Evolutionary conservation across 2,113 vertebrate genomes (phyloP), one percentile per base, ranked within the genome.

Genomic region (Muntiacus reevesi): DNA sequence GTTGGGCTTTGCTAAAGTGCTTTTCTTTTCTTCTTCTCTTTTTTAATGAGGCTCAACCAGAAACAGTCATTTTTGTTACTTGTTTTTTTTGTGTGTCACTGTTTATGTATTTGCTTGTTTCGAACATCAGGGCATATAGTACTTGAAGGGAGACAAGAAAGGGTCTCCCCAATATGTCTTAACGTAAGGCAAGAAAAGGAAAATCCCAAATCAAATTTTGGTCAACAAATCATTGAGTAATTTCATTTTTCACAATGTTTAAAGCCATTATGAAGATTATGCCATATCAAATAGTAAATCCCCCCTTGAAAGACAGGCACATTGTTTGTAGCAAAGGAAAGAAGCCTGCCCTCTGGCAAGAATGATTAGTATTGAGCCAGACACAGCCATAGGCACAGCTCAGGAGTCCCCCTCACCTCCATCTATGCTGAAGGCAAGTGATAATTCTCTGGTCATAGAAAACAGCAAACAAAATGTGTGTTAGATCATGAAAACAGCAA

Each of bases 261-360:
- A 95, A 95, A 95, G 79, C 67, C 78, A 17, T 94, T 90, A 5
- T 36, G 85, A 90, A 90, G 91, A 92, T 94, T 62, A 78, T 79
- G 16, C 43, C 55, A 57, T 87, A 60, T 23, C 47, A 71, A 90
- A 86, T 45, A 96, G 28, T 82, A 96, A 97, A 96, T 82, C 36
- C 4, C 33, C n/a, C 43, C 36, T 88, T 90, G 43, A 62, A 94
- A 88, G 59, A 91, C 55, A 95, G 7, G 55, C 27, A 33, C 30
- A 57, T 76, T 55, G 71, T 93, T 95, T 78, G 36, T 43, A 94
- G 57, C 87, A 89, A 25, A 36, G 54, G 33, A 64, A 97, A 94
- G 89, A 89, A 97, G 94, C 47, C 78, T 91, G 11, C 55, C 59
- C 7, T 74, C 40, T 64, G 74, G 52, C 25, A 28, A 59, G 74